phyloP scores from a whole-genome alignment of 2,113 vertebrate species.

The Acinonyx jubatus region DNA sequence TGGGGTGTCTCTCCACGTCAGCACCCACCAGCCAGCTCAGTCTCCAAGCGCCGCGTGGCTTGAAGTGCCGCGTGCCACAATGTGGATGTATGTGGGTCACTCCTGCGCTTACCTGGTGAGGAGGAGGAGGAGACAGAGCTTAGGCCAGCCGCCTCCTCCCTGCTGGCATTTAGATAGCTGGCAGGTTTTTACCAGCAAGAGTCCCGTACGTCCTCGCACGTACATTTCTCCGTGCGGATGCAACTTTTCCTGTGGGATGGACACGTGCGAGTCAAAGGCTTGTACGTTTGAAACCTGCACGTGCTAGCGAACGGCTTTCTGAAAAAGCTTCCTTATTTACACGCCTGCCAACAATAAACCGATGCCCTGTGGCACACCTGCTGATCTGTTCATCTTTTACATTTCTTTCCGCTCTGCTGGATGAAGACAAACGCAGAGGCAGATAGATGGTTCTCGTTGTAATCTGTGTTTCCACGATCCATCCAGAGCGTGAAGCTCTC shows the following conservation, averaged over 20 bases:
- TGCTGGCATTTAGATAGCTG: neutral
- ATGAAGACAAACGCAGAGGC: neutral
- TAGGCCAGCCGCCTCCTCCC: neutral
- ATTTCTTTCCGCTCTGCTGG: neutral
- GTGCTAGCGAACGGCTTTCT: neutral
- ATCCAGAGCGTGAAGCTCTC: fast-evolving
- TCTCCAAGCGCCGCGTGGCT: fast-evolving
- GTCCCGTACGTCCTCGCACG: fast-evolving
- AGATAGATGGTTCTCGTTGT: neutral
- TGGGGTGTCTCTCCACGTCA: neutral
- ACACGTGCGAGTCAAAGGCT: neutral
- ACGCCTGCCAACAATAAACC: fast-evolving
- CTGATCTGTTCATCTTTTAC: neutral
- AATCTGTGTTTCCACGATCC: neutral
- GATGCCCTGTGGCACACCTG: neutral
- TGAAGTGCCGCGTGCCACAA: too few relatives aligned
- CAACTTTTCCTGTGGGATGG: neutral
- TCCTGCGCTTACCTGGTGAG: neutral
- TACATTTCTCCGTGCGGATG: neutral
- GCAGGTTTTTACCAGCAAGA: neutral
- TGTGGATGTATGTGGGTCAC: fast-evolving
- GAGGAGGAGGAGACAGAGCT: too few relatives aligned
- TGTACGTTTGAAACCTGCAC: neutral
- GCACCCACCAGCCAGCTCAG: neutral
- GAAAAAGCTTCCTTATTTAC: neutral